Conservation (phyloP, 2,888 invertebrate genomes). For the Oegoconia quadripuncta region DNA sequence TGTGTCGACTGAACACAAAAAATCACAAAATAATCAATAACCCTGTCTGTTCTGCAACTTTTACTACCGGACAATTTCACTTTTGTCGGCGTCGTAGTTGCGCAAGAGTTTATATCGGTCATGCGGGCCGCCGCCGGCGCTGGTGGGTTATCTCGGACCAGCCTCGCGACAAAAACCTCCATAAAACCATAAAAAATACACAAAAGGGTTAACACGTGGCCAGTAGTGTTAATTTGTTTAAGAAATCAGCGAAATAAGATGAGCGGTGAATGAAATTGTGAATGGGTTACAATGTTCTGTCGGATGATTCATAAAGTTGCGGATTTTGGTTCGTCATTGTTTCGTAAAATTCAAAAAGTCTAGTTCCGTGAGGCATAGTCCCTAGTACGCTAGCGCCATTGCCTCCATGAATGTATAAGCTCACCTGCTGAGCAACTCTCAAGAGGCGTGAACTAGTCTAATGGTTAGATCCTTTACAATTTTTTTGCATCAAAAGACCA, state of each 20-base stretch:
- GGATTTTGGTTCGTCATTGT: no score
- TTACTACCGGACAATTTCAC: conserved; percentile 66
- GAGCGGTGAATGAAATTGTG: conserved; percentile 26
- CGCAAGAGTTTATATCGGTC: conserved; percentile 40
- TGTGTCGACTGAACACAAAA: conserved; percentile 32
- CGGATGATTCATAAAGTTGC: conserved; percentile 6
- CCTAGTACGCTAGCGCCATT: no score
- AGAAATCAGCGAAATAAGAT: conserved; percentile 38
- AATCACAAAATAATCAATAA: conserved; percentile 34
- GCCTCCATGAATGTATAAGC: no score
- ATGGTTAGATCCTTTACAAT: no score
- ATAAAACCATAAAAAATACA: conserved; percentile 51
- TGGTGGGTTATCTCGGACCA: conserved; percentile 31
- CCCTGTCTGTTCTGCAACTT: conserved; percentile 39
- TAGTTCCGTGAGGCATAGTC: no score
- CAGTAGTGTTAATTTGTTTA: conserved; percentile 66
- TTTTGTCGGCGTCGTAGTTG: conserved; percentile 64
- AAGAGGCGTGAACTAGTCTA: no score
- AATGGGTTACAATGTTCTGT: conserved; percentile 25
- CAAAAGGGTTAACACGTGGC: conserved; percentile 68
- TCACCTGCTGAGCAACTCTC: no score
- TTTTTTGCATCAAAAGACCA: no score
- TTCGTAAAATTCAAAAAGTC: no score
- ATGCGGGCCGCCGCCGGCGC: conserved; percentile 18
- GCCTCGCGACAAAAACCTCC: conserved; percentile 33